Evolutionary conservation across 2,797 vertebrate genomes (phyloP).

Genomic region (Argyrosomus regius): DNA sequence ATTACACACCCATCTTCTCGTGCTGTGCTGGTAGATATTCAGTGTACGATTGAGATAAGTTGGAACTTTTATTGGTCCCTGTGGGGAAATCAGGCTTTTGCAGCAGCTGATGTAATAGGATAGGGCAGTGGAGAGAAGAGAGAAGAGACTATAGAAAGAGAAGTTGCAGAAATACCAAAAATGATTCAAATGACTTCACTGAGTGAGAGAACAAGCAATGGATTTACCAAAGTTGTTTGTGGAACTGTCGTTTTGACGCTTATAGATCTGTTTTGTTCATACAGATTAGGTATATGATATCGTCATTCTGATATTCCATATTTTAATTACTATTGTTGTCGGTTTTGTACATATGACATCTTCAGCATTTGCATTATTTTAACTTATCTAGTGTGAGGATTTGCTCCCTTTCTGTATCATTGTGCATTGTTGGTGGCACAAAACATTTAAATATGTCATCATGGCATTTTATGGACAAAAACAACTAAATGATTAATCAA

Average conservation of each 20-base stretch:
- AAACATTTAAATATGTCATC: background rate
- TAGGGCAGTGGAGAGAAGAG: constrained; percentile 3
- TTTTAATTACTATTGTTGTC: background rate
- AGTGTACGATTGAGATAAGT: constrained; percentile 27
- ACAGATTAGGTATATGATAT: background rate
- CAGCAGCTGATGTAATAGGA: constrained; percentile 33
- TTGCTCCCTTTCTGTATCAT: background rate
- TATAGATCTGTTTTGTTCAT: too few species aligned
- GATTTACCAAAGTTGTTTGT: background rate
- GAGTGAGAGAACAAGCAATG: constrained; percentile 8
- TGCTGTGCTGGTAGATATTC: constrained; percentile 25
- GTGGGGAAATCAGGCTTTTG: constrained; percentile 32
- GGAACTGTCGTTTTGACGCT: background rate
- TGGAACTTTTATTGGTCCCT: constrained; percentile 23
- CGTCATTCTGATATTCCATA: background rate
- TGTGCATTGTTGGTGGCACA: background rate
- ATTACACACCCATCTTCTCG: constrained; percentile 12
- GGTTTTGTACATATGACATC: background rate
- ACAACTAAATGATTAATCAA: background rate
- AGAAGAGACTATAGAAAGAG: constrained; percentile 1
- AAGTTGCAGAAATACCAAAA: constrained; percentile 27
- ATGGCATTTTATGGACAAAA: too few species aligned
- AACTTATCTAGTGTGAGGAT: background rate
- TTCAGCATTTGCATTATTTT: background rate
- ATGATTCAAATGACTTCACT: constrained; percentile 4